phyloP scores from a whole-genome alignment of 2,113 vertebrate genomes.

The Australoheros scitulus region DNA sequence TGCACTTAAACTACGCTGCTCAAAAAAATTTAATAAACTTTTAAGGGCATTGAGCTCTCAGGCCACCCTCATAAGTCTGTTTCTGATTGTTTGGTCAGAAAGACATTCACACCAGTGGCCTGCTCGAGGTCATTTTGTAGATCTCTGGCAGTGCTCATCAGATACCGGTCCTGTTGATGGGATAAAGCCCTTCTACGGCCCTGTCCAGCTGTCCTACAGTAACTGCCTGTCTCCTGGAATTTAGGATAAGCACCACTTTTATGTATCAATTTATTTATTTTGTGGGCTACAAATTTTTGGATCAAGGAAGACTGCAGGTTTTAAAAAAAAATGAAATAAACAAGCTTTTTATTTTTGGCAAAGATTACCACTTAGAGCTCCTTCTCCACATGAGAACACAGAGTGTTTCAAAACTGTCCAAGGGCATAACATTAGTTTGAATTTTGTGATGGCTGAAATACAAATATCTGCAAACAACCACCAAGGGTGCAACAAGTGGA shows the following conservation, averaged over 20 bases:
- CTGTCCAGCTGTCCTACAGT: no score
- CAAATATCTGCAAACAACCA: neutral
- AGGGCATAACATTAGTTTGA: neutral
- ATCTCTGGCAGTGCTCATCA: no score
- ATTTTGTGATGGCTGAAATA: neutral
- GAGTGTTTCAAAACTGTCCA: neutral
- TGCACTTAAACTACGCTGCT: no score
- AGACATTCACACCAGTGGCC: no score
- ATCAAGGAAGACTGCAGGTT: neutral
- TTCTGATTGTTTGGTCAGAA: no score
- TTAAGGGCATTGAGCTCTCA: no score
- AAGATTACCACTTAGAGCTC: neutral
- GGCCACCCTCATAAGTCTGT: no score
- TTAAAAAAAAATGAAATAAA: neutral
- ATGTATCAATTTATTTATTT: neutral
- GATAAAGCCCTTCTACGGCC: no score
- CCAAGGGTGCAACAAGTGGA: neutral
- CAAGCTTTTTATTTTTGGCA: neutral
- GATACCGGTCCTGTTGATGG: no score
- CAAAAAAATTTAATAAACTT: no score
- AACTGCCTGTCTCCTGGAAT: no score
- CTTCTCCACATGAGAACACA: neutral
- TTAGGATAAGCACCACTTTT: neutral
- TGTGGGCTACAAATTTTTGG: fast-evolving
- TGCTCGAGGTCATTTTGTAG: no score